Conservation (phyloP, 1,140 invertebrate species). For the Bombus polaris region DNA sequence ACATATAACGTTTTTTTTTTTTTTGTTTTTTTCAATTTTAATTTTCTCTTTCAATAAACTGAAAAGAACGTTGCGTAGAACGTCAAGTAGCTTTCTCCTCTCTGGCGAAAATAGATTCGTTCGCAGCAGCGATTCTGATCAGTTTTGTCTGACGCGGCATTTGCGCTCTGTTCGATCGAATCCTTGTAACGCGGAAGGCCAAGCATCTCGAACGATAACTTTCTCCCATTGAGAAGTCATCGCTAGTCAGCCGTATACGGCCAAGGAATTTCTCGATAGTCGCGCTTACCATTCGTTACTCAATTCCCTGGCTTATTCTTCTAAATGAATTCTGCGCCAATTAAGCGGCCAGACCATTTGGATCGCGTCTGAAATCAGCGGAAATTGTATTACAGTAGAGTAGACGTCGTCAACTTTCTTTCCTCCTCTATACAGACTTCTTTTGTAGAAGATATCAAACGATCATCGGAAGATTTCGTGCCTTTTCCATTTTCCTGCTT, state of each 20-base stretch:
- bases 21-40: no score
- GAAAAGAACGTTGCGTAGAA: neutral
- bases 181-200: conserved; percentile 48
- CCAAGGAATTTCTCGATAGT: conserved; percentile 38
- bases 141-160: conserved; percentile 14
- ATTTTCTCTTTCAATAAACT: neutral
- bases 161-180: conserved; percentile 28
- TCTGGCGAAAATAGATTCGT: neutral
- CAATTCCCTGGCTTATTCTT: conserved; percentile 17
- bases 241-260: conserved; percentile 27
- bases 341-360: conserved; percentile 11
- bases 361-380: neutral
- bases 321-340: conserved; percentile 34
- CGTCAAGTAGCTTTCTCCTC: neutral
- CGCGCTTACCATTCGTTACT: conserved; percentile 15
- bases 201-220: conserved; percentile 33
- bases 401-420: neutral
- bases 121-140: neutral
- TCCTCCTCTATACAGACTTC: no score
- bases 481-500: no score
- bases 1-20: no score
- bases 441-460: no score
- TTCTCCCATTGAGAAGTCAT: conserved; percentile 47
- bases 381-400: neutral
- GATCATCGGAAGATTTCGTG: no score